Conservation (phyloP, 2,113 vertebrate genomes). For the Oplegnathus fasciatus region DNA sequence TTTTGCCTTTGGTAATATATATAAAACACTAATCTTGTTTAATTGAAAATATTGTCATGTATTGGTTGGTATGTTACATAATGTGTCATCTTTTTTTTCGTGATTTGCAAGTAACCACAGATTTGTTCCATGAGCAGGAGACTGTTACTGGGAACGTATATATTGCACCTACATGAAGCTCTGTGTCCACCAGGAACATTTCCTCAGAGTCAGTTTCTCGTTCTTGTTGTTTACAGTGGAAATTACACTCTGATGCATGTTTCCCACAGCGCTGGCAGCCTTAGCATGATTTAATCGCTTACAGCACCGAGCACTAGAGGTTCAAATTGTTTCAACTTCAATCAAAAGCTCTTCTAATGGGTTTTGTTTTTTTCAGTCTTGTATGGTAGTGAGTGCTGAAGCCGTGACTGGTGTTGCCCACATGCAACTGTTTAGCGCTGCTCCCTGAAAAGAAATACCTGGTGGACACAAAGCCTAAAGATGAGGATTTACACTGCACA, state of each 20-base stretch:
- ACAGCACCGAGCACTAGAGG: constrained; percentile 23
- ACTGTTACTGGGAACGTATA: constrained; percentile 47
- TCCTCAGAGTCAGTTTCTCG: constrained; percentile 13
- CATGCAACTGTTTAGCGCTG: constrained; percentile 16
- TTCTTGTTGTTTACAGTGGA: constrained; percentile 41
- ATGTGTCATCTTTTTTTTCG: constrained; percentile 31
- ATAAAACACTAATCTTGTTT: constrained; percentile 58
- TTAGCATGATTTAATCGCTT: constrained; percentile 53
- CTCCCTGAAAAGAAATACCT: constrained; percentile 28
- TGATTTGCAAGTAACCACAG: constrained; percentile 40
- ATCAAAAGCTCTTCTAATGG: constrained; percentile 1
- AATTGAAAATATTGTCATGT: constrained; percentile 59
- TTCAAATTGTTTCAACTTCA: constrained; percentile 17
- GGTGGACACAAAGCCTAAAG: constrained; percentile 57
- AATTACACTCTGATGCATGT: constrained; percentile 55
- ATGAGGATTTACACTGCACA: constrained; percentile 34
- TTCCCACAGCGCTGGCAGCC: constrained; percentile 50
- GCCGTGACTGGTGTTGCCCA: neutral
- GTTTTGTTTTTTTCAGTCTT: neutral
- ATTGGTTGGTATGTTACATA: constrained; percentile 49
- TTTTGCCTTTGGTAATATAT: constrained; percentile 71
- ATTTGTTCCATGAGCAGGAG: constrained; percentile 37
- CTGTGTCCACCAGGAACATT: constrained; percentile 49
- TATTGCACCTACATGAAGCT: constrained; percentile 41
- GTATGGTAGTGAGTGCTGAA: constrained; percentile 16